phyloP scores from a whole-genome alignment of 2,888 invertebrate species.

The Tortrix viridana region DNA sequence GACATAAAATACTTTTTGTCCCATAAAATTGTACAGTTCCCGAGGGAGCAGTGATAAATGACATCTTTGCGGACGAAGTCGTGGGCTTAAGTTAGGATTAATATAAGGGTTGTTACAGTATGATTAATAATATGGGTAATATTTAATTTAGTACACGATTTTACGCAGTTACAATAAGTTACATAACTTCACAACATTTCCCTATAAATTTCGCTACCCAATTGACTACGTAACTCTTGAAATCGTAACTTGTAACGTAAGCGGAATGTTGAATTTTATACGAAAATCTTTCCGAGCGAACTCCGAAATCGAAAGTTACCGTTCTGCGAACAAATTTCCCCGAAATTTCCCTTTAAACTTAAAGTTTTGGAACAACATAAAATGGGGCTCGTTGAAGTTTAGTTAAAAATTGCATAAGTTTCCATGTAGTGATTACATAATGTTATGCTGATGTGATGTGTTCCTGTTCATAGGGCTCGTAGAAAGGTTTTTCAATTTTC shows the following conservation, averaged over 20 bases:
- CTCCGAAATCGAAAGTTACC: conserved; percentile 29
- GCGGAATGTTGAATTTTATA: conserved; percentile 23
- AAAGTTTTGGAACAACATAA: conserved; percentile 24
- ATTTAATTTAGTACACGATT: no score
- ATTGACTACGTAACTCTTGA: neutral
- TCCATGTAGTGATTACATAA: neutral
- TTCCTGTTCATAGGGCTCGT: no score
- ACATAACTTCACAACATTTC: neutral
- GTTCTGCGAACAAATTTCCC: conserved; percentile 16
- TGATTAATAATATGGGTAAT: no score
- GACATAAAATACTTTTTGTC: no score
- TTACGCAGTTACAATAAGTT: no score
- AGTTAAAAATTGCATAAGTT: conserved; percentile 6
- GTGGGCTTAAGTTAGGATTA: no score
- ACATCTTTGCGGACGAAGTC: no score
- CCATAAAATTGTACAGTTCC: no score
- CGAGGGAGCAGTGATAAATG: no score
- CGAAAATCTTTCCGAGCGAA: conserved; percentile 19
- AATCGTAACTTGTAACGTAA: neutral
- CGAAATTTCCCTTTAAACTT: conserved; percentile 30
- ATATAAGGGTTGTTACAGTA: no score
- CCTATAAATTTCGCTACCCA: conserved; percentile 5
- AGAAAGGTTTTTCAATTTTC: no score
- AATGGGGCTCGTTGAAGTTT: conserved; percentile 2
- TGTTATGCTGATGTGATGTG: conserved; percentile 10